Evolutionary conservation across 2,888 invertebrate genomes (phyloP), one percentile per base, ranked within the genome.

Genomic region (Euplexia lucipara): DNA sequence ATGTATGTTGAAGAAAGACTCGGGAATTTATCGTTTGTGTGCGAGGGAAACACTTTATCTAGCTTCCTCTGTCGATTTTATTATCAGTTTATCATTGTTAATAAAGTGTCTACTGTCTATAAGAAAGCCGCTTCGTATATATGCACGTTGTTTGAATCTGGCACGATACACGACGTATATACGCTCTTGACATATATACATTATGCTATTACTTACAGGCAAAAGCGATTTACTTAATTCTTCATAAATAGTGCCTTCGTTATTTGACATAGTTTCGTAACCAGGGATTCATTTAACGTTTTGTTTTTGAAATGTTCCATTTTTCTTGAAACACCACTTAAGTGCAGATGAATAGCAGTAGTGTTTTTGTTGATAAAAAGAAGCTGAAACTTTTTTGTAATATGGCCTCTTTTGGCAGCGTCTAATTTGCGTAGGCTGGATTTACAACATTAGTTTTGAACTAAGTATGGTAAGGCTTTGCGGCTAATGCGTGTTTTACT

Each of bases 371-470:
- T 67, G 30, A 26, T n/a, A 48, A 44, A 53, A 49, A 45, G 9
- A 8, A 44, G 1, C n/a, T 18, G n/a, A 10, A 32, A 4, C 3
- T 65, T 62, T 76, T 70, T 66, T 48, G 26, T 73, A 79, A 79
- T 83, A 86, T 78, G 79, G 75, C 70, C 44, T 59, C 69, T 69
- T 32, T 60, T 58, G 76, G 47, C 34, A 66, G 64, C 51, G 45
- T 60, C 41, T 72, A 79, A 83, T 85, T 84, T 81, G 83, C 82
- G 85, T 88, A 75, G 84, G 85, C 73, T 60, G 67, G 53, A 69
- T 78, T 82, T 74, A 83, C 81, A 77, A 78, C 81, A 70, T 84
- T 18, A 56, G 70, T 73, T 74, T 68, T 63, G 54, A 71, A 59
- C 70, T 70, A 35, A 34, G 52, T 64, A 72, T 75, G 73, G 62